These are phyloP conservation scores for Microtus obscurus DNA, from an alignment of 2,797 vertebrate species.

Conservation along the genomic window DNA sequence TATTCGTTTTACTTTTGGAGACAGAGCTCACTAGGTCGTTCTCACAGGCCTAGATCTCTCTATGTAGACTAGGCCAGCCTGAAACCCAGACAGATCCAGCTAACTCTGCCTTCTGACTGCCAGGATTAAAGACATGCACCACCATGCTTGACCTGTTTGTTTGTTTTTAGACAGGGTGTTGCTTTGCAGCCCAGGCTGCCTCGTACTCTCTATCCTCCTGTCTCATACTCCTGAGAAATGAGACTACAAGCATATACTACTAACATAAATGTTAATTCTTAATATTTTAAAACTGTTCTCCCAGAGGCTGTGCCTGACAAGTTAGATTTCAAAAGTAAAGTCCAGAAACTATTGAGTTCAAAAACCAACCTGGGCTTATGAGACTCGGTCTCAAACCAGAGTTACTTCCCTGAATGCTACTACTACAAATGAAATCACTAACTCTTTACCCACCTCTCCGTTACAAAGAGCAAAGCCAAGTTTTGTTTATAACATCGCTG, in stretches of 20 bases:
- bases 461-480: neutral
- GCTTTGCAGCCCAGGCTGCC: neutral
- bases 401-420: neutral
- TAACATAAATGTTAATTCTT: neutral
- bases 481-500: neutral
- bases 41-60: neutral
- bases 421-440: neutral
- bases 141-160: too few relatives aligned
- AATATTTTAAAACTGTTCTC: neutral
- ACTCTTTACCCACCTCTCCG: neutral
- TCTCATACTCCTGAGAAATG: neutral
- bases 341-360: neutral
- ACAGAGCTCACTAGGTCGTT: neutral
- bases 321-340: accelerated
- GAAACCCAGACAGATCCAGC: neutral
- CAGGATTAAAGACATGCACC: neutral
- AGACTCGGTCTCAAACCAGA: accelerated
- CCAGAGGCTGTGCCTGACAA: neutral
- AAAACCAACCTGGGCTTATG: neutral
- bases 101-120: neutral
- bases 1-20: neutral
- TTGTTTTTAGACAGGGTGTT: neutral
- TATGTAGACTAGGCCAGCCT: neutral
- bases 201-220: neutral
- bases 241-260: neutral